Evolutionary conservation across 2,113 vertebrate species (phyloP).

Genomic region (Corythoichthys intestinalis): DNA sequence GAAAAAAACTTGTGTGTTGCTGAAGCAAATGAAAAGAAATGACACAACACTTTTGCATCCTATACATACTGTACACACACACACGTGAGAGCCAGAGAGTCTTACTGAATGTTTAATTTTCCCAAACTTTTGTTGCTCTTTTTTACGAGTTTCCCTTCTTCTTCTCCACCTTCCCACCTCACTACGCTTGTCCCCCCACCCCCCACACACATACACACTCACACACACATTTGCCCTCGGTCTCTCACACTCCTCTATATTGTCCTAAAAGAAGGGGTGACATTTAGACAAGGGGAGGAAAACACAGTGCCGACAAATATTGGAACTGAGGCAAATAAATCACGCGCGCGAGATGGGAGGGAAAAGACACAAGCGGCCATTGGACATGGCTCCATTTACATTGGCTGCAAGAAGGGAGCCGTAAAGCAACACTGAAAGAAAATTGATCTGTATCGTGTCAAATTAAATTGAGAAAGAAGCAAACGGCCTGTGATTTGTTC

Average conservation of each 20-base stretch:
- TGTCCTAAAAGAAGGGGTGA: conserved; percentile 80
- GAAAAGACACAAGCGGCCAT: conserved; percentile 17
- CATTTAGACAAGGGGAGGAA: conserved; percentile 80
- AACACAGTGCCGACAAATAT: conserved; percentile 79
- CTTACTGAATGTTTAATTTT: conserved; percentile 81
- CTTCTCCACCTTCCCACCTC: conserved; percentile 43
- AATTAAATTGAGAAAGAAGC: neutral
- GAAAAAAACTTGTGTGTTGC: too few species aligned
- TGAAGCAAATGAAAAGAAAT: neutral
- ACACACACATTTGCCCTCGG: conserved; percentile 49
- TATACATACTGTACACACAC: conserved; percentile 3
- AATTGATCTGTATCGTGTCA: neutral
- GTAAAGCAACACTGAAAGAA: conserved; percentile 16
- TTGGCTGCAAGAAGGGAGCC: conserved; percentile 14
- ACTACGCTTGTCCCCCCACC: neutral
- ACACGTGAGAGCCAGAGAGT: conserved; percentile 43
- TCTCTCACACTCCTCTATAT: conserved; percentile 64
- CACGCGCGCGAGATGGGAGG: conserved; percentile 52
- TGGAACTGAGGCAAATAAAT: conserved; percentile 79
- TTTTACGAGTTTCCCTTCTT: conserved; percentile 69
- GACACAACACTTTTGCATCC: conserved; percentile 22
- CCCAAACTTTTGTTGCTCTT: conserved; percentile 79
- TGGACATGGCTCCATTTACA: conserved; percentile 15
- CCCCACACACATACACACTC: neutral
- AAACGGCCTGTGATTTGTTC: neutral